phyloP scores from a whole-genome alignment of 2,797 vertebrate species.

The Brachyrhaphis roseni region DNA sequence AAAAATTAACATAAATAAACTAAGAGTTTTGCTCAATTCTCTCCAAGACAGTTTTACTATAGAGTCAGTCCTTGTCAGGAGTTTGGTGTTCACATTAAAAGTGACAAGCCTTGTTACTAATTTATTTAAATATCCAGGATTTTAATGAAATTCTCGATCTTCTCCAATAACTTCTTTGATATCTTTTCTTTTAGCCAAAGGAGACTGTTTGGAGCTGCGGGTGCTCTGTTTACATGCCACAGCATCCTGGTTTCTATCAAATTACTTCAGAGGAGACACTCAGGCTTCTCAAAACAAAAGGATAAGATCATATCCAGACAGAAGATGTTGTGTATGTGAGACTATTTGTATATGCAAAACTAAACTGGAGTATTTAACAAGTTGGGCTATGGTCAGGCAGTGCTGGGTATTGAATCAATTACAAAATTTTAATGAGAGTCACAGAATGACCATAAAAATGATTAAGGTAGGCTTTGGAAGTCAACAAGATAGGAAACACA shows the following conservation, averaged over 20 bases:
- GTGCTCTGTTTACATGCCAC: neutral
- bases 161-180: neutral
- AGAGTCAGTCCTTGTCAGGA: neutral
- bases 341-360: constrained; percentile 5
- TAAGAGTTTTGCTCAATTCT: neutral
- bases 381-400: neutral
- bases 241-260: constrained; percentile 9
- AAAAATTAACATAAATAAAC: too few relatives aligned
- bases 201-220: neutral
- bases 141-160: neutral
- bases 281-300: constrained; percentile 1
- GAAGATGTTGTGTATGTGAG: neutral
- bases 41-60: neutral
- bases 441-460: neutral
- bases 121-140: neutral
- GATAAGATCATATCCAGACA: neutral
- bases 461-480: neutral
- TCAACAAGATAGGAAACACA: neutral
- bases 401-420: neutral
- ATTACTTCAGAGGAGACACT: neutral
- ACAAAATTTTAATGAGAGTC: neutral
- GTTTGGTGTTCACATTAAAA: neutral
- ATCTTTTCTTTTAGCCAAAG: neutral
- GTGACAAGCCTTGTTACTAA: too few relatives aligned
- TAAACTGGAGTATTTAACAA: neutral